Evolutionary conservation across 2,797 vertebrate species (phyloP).

Genomic region (Buceros bicornis): DNA sequence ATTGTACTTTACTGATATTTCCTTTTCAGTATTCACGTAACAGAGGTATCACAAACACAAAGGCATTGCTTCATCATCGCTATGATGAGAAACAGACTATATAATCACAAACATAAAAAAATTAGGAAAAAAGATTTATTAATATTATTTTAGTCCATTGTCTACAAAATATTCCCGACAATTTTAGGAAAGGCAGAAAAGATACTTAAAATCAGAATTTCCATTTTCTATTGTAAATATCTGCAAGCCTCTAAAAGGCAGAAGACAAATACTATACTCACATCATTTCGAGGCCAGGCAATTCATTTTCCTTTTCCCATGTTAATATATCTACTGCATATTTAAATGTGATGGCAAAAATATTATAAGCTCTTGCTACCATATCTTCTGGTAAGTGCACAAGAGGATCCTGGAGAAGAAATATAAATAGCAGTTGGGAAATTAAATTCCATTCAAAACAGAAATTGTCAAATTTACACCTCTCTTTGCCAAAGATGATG

Average conservation of each 20-base stretch:
- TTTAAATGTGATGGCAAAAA: conserved; percentile 92
- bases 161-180: background rate
- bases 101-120: background rate
- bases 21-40: background rate
- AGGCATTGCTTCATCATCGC: background rate
- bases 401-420: conserved; percentile 88
- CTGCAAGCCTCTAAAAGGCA: background rate
- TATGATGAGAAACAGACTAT: background rate
- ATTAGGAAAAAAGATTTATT: background rate
- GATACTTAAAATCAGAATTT: background rate
- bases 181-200: background rate
- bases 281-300: conserved; percentile 89
- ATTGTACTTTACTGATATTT: background rate
- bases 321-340: conserved; percentile 96
- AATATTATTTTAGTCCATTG: background rate
- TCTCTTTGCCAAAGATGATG: background rate
- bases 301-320: conserved; percentile 92
- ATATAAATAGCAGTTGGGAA: background rate
- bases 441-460: background rate
- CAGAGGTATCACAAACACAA: background rate
- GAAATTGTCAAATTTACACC: background rate
- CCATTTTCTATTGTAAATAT: background rate
- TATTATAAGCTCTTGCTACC: conserved; percentile 88
- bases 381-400: conserved; percentile 89
- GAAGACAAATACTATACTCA: conserved; percentile 75